Conservation (phyloP, 2,888 invertebrate genomes). For the Lapara coniferarum region DNA sequence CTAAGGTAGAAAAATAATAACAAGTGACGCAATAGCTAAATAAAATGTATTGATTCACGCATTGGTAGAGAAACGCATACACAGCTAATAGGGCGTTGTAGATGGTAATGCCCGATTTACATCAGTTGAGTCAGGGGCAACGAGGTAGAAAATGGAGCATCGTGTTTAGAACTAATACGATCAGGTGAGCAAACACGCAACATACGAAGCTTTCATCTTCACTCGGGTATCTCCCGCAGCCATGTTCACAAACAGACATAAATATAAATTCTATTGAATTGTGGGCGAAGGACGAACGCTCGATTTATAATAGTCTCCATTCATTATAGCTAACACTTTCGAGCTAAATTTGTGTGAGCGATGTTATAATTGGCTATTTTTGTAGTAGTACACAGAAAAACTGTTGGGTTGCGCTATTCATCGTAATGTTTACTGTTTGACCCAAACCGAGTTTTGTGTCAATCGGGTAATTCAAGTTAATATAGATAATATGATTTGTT, state of each 20-base stretch:
- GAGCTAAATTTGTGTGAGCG: too few relatives aligned
- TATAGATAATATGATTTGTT: too few relatives aligned
- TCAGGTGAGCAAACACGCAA: slow-evolving; percentile 79
- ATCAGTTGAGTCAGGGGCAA: slow-evolving; percentile 72
- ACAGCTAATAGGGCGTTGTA: slow-evolving; percentile 69
- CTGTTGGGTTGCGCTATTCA: too few relatives aligned
- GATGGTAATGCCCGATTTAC: slow-evolving; percentile 70
- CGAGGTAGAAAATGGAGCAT: slow-evolving; percentile 77
- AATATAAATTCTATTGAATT: slow-evolving; percentile 37
- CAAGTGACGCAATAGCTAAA: slow-evolving; percentile 38
- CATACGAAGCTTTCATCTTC: slow-evolving; percentile 76
- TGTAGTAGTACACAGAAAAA: too few relatives aligned
- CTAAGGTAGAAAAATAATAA: slow-evolving; percentile 23
- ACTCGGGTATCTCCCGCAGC: slow-evolving; percentile 68
- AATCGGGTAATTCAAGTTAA: too few relatives aligned
- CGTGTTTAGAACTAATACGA: slow-evolving; percentile 80
- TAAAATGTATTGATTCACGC: slow-evolving; percentile 45
- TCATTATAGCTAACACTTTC: background rate
- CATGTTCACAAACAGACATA: slow-evolving; percentile 47
- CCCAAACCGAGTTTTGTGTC: too few relatives aligned
- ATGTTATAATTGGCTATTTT: too few relatives aligned
- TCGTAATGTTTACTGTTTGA: too few relatives aligned
- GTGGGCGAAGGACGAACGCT: slow-evolving; percentile 26
- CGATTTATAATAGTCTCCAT: background rate
- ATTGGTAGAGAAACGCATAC: slow-evolving; percentile 57